A percentile compares a stretch with the other conserved stretches of the same genome.
These are phyloP conservation scores for Pectinophora gossypiella DNA, from an alignment of 1,140 invertebrate species.

Conservation along the genomic window DNA sequence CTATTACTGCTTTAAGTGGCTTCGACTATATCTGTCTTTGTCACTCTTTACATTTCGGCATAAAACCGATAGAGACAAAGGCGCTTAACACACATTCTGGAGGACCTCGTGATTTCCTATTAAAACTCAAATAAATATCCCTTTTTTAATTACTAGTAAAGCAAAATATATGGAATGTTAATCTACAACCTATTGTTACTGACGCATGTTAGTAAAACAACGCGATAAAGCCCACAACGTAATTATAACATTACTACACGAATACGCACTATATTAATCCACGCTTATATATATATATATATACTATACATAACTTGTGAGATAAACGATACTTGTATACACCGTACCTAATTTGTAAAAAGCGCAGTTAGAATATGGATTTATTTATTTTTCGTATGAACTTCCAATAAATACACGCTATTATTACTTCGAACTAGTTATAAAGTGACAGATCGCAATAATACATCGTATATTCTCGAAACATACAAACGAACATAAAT, in stretches of 20 bases:
- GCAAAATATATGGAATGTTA: slow-evolving; percentile 48
- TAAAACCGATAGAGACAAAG: not conserved
- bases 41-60: not conserved
- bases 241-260: not conserved
- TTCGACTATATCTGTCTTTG: not conserved
- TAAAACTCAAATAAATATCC: not conserved
- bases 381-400: not conserved
- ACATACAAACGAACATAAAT: not conserved
- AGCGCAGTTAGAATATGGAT: slow-evolving; percentile 7
- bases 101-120: not conserved
- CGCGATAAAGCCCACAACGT: not conserved
- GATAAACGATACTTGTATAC: not conserved
- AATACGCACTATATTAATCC: too few relatives aligned
- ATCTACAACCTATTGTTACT: slow-evolving; percentile 47
- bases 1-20: not conserved
- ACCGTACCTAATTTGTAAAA: slow-evolving; percentile 16
- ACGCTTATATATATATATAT: not conserved
- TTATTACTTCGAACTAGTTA: not conserved
- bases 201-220: slow-evolving; percentile 23
- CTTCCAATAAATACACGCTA: not conserved
- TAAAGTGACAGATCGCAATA: not conserved
- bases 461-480: not conserved
- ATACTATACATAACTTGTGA: not conserved
- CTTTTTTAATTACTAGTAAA: not conserved
- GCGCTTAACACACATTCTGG: not conserved